phyloP scores from a whole-genome alignment of 2,797 vertebrate genomes.

The Artibeus jamaicensis region DNA sequence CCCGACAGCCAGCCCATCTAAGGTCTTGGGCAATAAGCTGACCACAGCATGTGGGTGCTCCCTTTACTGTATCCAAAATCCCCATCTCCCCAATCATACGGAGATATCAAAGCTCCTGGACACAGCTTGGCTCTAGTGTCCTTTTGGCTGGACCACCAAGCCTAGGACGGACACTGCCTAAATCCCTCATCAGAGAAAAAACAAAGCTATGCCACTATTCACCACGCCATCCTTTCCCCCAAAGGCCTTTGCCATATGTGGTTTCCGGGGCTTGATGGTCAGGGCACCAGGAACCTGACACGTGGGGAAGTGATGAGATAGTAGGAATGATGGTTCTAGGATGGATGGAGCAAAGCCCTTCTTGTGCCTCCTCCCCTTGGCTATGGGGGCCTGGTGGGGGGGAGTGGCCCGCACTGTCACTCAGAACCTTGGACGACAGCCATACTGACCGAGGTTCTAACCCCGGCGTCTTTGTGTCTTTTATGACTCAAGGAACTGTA shows the following conservation, averaged over 20 bases:
- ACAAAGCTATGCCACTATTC: neutral
- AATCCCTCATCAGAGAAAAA: neutral
- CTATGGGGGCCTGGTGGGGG: neutral
- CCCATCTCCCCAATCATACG: fast-evolving
- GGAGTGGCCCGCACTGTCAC: fast-evolving
- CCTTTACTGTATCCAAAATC: neutral
- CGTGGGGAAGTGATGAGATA: neutral
- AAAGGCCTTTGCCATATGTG: neutral
- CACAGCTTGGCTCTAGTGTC: neutral
- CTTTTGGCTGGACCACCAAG: neutral
- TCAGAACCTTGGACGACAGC: neutral
- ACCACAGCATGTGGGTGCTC: neutral
- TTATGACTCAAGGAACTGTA: neutral
- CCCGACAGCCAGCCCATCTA: neutral
- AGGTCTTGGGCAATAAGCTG: neutral
- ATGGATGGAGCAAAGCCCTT: neutral
- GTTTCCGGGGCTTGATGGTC: neutral
- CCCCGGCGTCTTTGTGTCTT: neutral
- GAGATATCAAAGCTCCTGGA: neutral
- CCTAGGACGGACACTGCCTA: neutral
- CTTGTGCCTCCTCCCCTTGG: neutral
- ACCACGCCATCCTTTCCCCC: neutral
- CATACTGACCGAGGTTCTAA: neutral
- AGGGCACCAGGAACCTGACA: neutral
- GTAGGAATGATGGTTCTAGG: neutral